Evolutionary conservation across 1,140 invertebrate species (phyloP), one percentile per base, ranked within the genome.

Genomic region (Nautilus pompilius): DNA sequence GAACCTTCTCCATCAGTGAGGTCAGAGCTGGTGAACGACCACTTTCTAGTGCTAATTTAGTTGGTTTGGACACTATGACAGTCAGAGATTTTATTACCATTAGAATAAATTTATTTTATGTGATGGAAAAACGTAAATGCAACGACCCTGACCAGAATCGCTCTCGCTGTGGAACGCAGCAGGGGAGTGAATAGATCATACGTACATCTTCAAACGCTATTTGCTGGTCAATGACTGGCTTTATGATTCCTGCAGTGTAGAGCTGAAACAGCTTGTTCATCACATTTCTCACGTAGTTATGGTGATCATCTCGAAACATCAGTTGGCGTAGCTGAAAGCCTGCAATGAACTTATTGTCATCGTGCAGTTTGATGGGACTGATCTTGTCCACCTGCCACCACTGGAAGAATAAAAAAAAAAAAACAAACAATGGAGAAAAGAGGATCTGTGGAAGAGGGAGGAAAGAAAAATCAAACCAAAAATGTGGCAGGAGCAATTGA

Each of bases 361-460:
- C 92, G 80, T 90, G 94, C 65, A 95, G 82, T 82, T 93, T 93
- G 69, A 93, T 88, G 1, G 92, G 91, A 6, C 89, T 92, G 48
- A 94, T 87, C 83, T 93, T 94, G 80, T 93, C 92, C 22, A 93
- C 91, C 85, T 93, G 91, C 91, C 91, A 94, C 92, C 92, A 94
- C 90, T 84, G 66, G 53, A 71, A 75, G 8, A 49, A 5, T 54
- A 48, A n/a, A 49, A 62, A 62, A 5, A 65, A 28, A 48, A 33
- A 53, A 30, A 46, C 22, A 17, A 58, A n/a, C n/a, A n/a, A n/a
- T n/a, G n/a, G n/a, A n/a, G n/a, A n/a, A n/a, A n/a, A n/a, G n/a
- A n/a, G n/a, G n/a, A n/a, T n/a, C n/a, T n/a, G n/a, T n/a, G n/a
- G n/a, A n/a, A n/a, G n/a, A n/a, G n/a, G n/a, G n/a, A n/a, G n/a